Evolutionary conservation across 2,888 invertebrate species (phyloP).

Genomic region (Eledona agricola): DNA sequence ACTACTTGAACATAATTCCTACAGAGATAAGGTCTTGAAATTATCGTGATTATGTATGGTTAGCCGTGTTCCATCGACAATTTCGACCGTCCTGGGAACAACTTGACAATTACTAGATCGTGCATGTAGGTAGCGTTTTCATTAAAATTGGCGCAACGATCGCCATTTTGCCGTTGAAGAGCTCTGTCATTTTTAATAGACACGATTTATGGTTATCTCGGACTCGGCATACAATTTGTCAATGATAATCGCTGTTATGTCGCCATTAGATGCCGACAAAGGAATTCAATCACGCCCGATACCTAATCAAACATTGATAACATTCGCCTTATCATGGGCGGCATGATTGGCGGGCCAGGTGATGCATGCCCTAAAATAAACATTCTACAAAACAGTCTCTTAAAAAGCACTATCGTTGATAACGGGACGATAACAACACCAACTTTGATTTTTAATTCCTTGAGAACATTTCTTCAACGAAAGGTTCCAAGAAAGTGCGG

Average conservation of each 20-base stretch:
- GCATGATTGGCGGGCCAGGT: conserved; percentile 50
- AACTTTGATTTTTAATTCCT: too few species aligned
- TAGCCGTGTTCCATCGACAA: conserved; percentile 10
- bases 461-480: too few species aligned
- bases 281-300: conserved; percentile 57
- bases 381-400: conserved; percentile 22
- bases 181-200: conserved; percentile 30
- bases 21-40: conserved; percentile 6
- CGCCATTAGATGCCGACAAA: conserved; percentile 60
- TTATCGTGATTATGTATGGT: conserved; percentile 15
- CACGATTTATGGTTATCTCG: conserved; percentile 30
- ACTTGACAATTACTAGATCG: conserved; percentile 11
- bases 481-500: too few species aligned
- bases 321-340: conserved; percentile 50
- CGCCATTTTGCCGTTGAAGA: conserved; percentile 25
- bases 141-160: conserved; percentile 17
- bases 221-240: conserved; percentile 54
- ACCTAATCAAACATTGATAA: conserved; percentile 54
- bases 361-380: conserved; percentile 44
- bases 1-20: conserved; percentile 3
- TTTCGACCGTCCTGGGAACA: conserved; percentile 17
- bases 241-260: conserved; percentile 54
- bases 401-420: too few species aligned
- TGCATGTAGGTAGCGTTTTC: conserved; percentile 13
- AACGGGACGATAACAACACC: too few species aligned